Evolutionary conservation across 35 echinoderm and acorn worm genomes (phyloP), one percentile per base, ranked within the genome.

Genomic region (Heliocidaris erythrogramma): DNA sequence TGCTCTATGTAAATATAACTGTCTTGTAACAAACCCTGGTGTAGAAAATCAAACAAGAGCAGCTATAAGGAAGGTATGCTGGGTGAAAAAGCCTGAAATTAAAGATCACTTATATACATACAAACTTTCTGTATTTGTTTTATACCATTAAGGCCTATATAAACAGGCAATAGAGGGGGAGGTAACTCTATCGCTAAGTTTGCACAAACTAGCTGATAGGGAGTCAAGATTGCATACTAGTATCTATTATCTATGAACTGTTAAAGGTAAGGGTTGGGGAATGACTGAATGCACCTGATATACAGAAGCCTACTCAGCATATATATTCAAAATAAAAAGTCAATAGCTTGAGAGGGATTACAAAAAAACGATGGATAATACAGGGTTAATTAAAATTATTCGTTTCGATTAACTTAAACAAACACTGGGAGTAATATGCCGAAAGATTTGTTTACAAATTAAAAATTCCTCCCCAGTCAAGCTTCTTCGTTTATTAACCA

Each of bases 1-100:
- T 78, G 65, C 65, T 78, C 65, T 78, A 17, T 78, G 65, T 78
- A 78, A 78, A 78, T 78, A 78, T n/a, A n/a, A 78, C 52, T 56
- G 52, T 56, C 52, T 56, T 56, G 65, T 78, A 78, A 78, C 65
- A 78, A 78, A 78, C 65, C 27, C 65, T 78, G 65, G 65, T 78
- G 65, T 78, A 78, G 65, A 78, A 78, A 78, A 78, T 78, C 65
- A 78, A 78, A 78, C 27, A 78, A 29, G 21, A 18, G 65, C 14
- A 78, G 21, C 18, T 27, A 78, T n/a, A n/a, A n/a, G 65, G 65
- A 78, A 78, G 65, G 65, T 78, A 78, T 78, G 65, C 65, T 8
- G 27, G 65, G 21, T 24, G 27, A 29, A 78, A 56, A n/a, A 27
- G 8, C 4, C 65, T 78, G 21, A 78, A 78, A 78, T 78, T 78